A percentile compares a stretch with the other conserved stretches of the same genome.
Conservation (phyloP, 2,888 invertebrate species). For the Apamea monoglypha region DNA sequence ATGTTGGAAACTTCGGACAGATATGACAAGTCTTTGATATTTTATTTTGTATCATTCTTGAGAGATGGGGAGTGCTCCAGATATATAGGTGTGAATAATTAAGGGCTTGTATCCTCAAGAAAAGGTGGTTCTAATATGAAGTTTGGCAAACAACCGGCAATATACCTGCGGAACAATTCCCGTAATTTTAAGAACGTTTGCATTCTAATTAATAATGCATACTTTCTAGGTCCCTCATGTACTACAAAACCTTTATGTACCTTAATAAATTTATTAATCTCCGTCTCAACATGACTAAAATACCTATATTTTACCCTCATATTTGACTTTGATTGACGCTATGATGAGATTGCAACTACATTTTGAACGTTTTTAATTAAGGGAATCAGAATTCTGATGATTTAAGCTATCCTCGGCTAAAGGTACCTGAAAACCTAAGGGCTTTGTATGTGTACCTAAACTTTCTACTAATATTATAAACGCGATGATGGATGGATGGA, state of each 20-base stretch:
- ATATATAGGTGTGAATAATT: not conserved
- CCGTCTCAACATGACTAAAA: no score
- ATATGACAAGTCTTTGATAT: constrained; percentile 16
- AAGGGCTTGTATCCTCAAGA: not conserved
- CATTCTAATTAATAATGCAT: not conserved
- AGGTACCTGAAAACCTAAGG: not conserved
- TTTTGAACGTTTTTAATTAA: no score
- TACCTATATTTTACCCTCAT: no score
- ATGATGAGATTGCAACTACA: no score
- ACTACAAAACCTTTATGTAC: no score
- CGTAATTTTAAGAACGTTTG: not conserved
- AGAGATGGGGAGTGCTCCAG: not conserved
- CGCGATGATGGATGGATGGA: no score
- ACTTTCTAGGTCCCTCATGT: no score
- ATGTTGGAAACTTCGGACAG: constrained; percentile 35
- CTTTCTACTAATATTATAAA: no score
- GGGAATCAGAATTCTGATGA: no score
- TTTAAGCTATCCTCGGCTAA: not conserved
- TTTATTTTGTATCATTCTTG: not conserved
- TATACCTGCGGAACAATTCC: not conserved
- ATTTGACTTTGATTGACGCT: no score
- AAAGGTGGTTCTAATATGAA: not conserved
- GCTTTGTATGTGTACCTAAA: not conserved
- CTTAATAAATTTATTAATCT: not conserved
- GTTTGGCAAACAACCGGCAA: no score